Base-by-base conservation (phyloP, 35 echinoderm and acorn worm species). In the Chiridota heheva region DNA sequence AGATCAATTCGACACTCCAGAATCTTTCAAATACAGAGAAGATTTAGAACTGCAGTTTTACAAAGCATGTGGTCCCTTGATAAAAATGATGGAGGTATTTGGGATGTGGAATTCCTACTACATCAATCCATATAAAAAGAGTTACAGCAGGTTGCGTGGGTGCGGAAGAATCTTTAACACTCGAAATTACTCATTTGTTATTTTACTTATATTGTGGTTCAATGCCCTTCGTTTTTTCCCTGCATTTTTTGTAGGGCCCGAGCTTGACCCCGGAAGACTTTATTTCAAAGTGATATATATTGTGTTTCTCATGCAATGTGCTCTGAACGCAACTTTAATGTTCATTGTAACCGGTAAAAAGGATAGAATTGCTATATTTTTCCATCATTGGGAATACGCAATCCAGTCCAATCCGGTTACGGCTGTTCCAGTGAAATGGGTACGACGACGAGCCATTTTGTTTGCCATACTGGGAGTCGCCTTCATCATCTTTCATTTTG, bases 231-330 rank as follows among this genome's bases (percentile, higher is more conserved):
- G 90, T 16, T 93, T 80, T 42, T 28, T 88, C 22, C 90, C 90
- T 1, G 34, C 85, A 1, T 93, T 93, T 51, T 82, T 87, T 35
- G 41, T 83, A 5, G 90, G 90, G 13, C 29, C 84, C 1, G 69
- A 63, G 20, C 30, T 84, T 16, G 77, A 76, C 36, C 69, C 84
- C 20, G 48, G 48, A 1, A 45, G 78, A 24, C 70, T 93, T 0
- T 88, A 82, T 71, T 78, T 87, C 44, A 93, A 93, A 56, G 67
- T 93, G 4, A 93, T 93, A 16, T 93, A 83, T 48, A 7, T 43
- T 1, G 35, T 58, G 20, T 87, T 93, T 45, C 35, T 78, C 47
- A 41, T 93, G 20, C 90, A 93, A 64, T 83, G 84, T 67, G 76
- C 90, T 69, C 85, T 87, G 48, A 93, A 93, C 62, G 56, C 66